Conservation (phyloP, 2,888 invertebrate species). For the Ypsolopha sequella region DNA sequence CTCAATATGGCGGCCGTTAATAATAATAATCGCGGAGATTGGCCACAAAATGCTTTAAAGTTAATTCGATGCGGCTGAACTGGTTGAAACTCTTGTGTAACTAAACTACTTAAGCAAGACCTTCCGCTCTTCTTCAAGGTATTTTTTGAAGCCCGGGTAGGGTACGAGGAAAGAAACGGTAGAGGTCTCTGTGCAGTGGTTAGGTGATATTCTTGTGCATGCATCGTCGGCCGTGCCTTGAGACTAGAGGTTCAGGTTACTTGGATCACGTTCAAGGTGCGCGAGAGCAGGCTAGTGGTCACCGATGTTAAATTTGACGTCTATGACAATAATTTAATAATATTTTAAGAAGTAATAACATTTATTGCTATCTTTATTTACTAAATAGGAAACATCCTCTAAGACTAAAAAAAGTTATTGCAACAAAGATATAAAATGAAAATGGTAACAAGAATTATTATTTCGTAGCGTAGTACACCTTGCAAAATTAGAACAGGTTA, state of each 20-base stretch:
- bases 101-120: constrained; percentile 38
- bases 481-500: too few relatives aligned
- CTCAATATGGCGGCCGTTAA: constrained; percentile 43
- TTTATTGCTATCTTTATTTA: too few relatives aligned
- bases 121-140: constrained; percentile 26
- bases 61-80: constrained; percentile 60
- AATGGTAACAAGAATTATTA: too few relatives aligned
- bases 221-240: constrained; percentile 55
- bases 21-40: constrained; percentile 60
- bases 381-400: too few relatives aligned
- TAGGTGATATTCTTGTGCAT: constrained; percentile 30
- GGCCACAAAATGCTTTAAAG: constrained; percentile 63
- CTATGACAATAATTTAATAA: constrained; percentile 15
- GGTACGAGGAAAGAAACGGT: constrained; percentile 26
- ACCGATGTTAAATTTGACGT: constrained; percentile 29
- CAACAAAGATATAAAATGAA: too few relatives aligned
- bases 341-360: too few relatives aligned
- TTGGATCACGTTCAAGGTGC: constrained; percentile 67
- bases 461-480: too few relatives aligned
- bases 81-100: constrained; percentile 46
- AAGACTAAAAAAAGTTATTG: too few relatives aligned
- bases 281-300: constrained; percentile 37
- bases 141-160: constrained; percentile 18
- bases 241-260: constrained; percentile 59
- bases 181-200: constrained; percentile 40